A percentile compares a stretch with the other conserved stretches of the same genome.
phyloP scores from a whole-genome alignment of 2,113 vertebrate genomes.

The Zeus faber region DNA sequence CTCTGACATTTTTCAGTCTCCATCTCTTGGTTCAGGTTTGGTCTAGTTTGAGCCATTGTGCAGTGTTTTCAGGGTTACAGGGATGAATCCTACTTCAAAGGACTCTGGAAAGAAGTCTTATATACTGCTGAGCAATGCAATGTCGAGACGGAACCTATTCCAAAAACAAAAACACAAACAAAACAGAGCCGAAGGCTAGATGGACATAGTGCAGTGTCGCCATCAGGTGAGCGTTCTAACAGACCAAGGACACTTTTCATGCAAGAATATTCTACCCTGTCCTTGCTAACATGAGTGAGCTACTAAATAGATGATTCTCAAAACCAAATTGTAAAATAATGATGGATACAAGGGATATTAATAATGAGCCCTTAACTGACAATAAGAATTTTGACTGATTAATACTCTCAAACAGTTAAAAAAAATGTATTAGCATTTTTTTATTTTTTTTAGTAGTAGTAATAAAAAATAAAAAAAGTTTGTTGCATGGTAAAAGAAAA shows the following conservation, averaged over 20 bases:
- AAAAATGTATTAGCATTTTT: too few species aligned
- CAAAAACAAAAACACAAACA: conserved; percentile 12
- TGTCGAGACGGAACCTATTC: neutral
- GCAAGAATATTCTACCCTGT: too few species aligned
- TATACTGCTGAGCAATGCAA: conserved; percentile 11
- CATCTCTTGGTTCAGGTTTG: conserved; percentile 6
- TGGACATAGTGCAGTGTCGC: neutral
- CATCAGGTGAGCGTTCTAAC: neutral
- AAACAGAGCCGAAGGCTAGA: neutral
- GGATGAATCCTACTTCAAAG: conserved; percentile 17
- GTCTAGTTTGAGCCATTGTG: conserved; percentile 6
- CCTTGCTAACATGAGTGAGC: conserved; percentile 12
- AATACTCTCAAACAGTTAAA: too few species aligned
- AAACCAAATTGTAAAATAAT: conserved; percentile 17
- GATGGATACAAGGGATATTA: too few species aligned
- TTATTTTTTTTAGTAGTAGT: too few species aligned
- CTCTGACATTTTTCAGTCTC: conserved; percentile 35
- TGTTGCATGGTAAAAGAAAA: too few species aligned
- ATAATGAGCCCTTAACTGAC: too few species aligned
- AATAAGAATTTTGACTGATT: too few species aligned
- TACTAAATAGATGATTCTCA: conserved; percentile 1
- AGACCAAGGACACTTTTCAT: too few species aligned
- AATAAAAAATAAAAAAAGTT: too few species aligned
- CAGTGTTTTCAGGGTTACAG: conserved; percentile 16
- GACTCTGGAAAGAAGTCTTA: conserved; percentile 18